Evolutionary conservation across 1,140 invertebrate genomes (phyloP).

Genomic region (Drosophila seguyi): DNA sequence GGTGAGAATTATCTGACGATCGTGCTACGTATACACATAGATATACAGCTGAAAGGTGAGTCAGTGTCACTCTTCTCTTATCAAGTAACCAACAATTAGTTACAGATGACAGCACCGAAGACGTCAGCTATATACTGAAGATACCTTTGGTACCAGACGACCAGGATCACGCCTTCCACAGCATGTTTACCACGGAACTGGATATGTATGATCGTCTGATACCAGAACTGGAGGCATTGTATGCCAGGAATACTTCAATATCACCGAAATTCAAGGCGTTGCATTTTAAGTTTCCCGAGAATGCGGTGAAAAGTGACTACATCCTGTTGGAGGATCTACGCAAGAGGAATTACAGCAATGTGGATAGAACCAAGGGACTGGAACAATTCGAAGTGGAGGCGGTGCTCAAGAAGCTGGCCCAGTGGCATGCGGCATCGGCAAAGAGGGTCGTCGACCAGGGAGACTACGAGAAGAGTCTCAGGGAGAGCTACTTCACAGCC

Average conservation of each 20-base stretch:
- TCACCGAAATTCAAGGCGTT: conserved; percentile 53
- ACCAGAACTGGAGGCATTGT: conserved; percentile 60
- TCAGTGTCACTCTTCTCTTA: background rate
- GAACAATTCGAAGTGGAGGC: conserved; percentile 85
- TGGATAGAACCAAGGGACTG: conserved; percentile 86
- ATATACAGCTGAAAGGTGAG: conserved; percentile 62
- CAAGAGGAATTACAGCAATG: conserved; percentile 74
- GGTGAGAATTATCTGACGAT: conserved; percentile 76
- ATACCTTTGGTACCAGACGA: conserved; percentile 60
- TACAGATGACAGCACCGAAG: conserved; percentile 50
- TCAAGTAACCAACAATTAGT: conserved; percentile 1
- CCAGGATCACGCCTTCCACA: conserved; percentile 58
- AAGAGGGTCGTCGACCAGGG: conserved; percentile 51
- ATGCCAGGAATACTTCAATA: conserved; percentile 56
- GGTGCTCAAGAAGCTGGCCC: conserved; percentile 86
- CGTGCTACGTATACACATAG: conserved; percentile 63
- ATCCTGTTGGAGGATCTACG: conserved; percentile 65
- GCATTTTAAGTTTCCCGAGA: conserved; percentile 52
- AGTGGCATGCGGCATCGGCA: conserved; percentile 86
- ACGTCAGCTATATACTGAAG: conserved; percentile 66
- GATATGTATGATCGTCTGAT: conserved; percentile 69
- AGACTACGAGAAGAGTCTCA: conserved; percentile 50
- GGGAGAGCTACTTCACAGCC: conserved; percentile 58
- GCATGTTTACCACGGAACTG: conserved; percentile 51
- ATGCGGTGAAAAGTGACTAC: conserved; percentile 56